A percentile compares a stretch with the other conserved stretches of the same genome.
phyloP scores from a whole-genome alignment of 1,140 invertebrate genomes.

The Bombus breviceps region DNA sequence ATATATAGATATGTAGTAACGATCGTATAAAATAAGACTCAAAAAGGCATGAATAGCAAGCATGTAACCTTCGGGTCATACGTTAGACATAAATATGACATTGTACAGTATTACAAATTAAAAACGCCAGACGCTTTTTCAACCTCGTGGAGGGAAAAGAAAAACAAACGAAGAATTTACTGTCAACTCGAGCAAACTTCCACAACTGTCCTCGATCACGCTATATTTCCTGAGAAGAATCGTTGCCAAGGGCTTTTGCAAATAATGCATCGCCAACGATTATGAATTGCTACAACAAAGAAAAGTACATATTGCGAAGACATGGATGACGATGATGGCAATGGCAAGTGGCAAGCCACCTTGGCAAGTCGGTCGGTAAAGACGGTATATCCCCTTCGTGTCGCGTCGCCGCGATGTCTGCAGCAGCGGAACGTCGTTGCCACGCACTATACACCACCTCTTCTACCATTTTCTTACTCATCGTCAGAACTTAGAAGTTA shows the following conservation, averaged over 20 bases:
- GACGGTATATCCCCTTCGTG: slow-evolving; percentile 61
- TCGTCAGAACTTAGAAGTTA: slow-evolving; percentile 5
- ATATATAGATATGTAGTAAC: neutral
- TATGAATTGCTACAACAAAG: neutral
- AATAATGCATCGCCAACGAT: slow-evolving; percentile 18
- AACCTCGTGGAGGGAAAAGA: neutral
- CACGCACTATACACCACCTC: slow-evolving; percentile 14
- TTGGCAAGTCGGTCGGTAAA: slow-evolving; percentile 47
- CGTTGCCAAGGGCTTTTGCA: slow-evolving; percentile 50
- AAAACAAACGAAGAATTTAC: neutral
- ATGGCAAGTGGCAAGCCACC: slow-evolving; percentile 18
- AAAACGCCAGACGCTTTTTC: neutral
- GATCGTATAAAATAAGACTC: neutral
- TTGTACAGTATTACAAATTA: neutral
- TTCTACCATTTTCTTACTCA: slow-evolving; percentile 38
- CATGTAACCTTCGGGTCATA: neutral
- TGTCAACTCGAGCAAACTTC: neutral
- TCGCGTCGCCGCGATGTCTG: slow-evolving; percentile 64
- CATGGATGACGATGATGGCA: slow-evolving; percentile 21
- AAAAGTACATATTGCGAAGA: neutral
- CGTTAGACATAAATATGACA: too few relatives aligned
- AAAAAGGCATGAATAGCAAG: neutral
- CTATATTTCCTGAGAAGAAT: neutral
- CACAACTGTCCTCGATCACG: neutral
- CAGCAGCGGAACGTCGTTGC: slow-evolving; percentile 26